Evolutionary conservation across 2,797 vertebrate species (phyloP).

Genomic region (Pseudotriccus pelzelni): DNA sequence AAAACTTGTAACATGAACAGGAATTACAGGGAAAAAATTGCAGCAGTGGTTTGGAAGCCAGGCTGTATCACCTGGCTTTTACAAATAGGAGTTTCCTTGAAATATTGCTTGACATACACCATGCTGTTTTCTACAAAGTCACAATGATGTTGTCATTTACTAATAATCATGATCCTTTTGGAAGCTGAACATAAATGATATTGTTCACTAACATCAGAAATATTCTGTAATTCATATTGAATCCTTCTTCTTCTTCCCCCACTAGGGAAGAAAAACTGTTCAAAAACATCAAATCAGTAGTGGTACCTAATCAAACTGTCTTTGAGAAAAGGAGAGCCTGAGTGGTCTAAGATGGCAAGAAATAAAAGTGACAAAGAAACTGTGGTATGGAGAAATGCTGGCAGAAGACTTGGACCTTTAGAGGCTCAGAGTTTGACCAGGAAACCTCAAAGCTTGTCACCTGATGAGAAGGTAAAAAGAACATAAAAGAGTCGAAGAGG

Average conservation of each 20-base stretch:
- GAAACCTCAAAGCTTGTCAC: background rate
- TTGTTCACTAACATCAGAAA: background rate
- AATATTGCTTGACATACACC: background rate
- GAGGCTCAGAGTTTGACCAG: conserved; percentile 9
- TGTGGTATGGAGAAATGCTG: background rate
- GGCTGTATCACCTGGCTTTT: background rate
- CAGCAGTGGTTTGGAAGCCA: background rate
- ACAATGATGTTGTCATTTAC: background rate
- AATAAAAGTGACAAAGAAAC: background rate
- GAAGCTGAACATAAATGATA: background rate
- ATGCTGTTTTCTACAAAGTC: background rate
- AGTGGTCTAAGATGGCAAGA: background rate
- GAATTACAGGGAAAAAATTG: background rate
- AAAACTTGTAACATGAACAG: background rate
- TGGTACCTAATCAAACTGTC: background rate
- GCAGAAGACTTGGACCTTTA: background rate
- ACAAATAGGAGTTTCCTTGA: background rate
- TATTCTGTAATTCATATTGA: background rate
- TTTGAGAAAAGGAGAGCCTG: background rate
- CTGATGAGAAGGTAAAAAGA: background rate
- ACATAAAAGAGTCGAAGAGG: background rate
- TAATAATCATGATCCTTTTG: background rate
- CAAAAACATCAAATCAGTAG: background rate
- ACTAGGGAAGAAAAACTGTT: background rate
- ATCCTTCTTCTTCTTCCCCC: background rate